A percentile compares a stretch with the other conserved stretches of the same genome.
phyloP scores from a whole-genome alignment of 2,888 invertebrate species.

The Leucozona laternaria region DNA sequence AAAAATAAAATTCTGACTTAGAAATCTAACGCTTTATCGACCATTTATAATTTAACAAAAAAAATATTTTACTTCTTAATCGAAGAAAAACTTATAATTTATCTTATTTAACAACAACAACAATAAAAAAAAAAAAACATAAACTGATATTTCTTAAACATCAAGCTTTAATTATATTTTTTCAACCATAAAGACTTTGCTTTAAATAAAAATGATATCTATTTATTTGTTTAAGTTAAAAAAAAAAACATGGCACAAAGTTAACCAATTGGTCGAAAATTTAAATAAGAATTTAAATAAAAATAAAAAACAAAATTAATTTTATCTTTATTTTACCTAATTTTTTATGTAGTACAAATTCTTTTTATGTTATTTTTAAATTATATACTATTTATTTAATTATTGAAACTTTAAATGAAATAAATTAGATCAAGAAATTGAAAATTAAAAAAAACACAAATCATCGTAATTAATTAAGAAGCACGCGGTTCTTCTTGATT shows the following conservation, averaged over 20 bases:
- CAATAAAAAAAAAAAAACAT: conserved; percentile 8
- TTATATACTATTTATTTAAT: conserved; percentile 62
- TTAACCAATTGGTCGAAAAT: conserved; percentile 70
- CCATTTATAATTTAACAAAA: conserved; percentile 66
- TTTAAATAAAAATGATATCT: conserved; percentile 23
- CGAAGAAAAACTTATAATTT: conserved; percentile 11
- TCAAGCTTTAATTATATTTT: conserved; percentile 60
- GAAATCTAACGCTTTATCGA: conserved; percentile 76
- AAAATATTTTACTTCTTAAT: conserved; percentile 25
- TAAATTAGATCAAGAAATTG: conserved; percentile 17
- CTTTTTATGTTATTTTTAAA: conserved; percentile 62
- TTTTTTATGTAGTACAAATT: conserved; percentile 70
- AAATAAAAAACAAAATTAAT: conserved; percentile 6
- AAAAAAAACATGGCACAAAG: conserved; percentile 56
- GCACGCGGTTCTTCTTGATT: conserved; percentile 71
- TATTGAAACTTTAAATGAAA: conserved; percentile 38
- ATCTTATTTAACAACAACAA: conserved; percentile 6
- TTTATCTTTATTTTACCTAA: conserved; percentile 37
- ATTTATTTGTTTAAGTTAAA: conserved; percentile 5
- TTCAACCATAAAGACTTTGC: conserved; percentile 6
- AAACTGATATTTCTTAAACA: conserved; percentile 27
- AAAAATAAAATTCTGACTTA: conserved; percentile 64
- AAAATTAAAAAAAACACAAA: not conserved
- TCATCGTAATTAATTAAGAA: conserved; percentile 56
- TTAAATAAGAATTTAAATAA: conserved; percentile 24